Conservation (phyloP, 2,888 invertebrate genomes). For the Bugula neritina region DNA sequence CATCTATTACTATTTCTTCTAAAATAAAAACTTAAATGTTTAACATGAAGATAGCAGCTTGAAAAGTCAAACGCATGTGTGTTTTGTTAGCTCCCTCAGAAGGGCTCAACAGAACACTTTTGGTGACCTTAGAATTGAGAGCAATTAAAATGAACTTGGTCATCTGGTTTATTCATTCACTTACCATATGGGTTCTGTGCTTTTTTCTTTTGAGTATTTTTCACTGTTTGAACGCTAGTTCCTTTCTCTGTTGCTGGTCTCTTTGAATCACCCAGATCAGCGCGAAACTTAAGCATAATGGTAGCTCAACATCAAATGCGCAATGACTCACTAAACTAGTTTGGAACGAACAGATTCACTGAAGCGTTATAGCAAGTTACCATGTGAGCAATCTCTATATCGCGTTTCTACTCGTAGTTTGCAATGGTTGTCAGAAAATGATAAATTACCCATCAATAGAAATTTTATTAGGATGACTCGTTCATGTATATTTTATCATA, state of each 20-base stretch:
- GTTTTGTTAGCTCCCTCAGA: too few relatives aligned
- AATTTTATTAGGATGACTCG: too few relatives aligned
- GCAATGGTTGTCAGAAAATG: background rate
- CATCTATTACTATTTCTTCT: too few relatives aligned
- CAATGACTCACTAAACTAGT: background rate
- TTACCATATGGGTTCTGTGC: background rate
- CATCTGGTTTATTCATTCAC: too few relatives aligned
- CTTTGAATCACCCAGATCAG: background rate
- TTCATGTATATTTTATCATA: too few relatives aligned
- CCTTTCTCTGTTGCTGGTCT: background rate
- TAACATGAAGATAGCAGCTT: too few relatives aligned
- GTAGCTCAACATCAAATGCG: background rate
- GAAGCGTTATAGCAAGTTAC: background rate
- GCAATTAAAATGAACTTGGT: too few relatives aligned
- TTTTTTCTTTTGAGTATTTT: background rate
- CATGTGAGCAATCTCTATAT: background rate
- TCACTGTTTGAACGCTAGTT: background rate
- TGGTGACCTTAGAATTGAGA: too few relatives aligned
- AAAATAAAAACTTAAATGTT: too few relatives aligned
- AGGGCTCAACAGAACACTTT: too few relatives aligned
- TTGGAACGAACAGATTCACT: background rate
- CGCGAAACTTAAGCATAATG: background rate
- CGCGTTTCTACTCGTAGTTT: background rate
- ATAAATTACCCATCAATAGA: background rate
- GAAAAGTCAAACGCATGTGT: too few relatives aligned